Evolutionary conservation across 2,888 invertebrate species (phyloP), one percentile per base, ranked within the genome.

Genomic region (Diloba caeruleocephala): DNA sequence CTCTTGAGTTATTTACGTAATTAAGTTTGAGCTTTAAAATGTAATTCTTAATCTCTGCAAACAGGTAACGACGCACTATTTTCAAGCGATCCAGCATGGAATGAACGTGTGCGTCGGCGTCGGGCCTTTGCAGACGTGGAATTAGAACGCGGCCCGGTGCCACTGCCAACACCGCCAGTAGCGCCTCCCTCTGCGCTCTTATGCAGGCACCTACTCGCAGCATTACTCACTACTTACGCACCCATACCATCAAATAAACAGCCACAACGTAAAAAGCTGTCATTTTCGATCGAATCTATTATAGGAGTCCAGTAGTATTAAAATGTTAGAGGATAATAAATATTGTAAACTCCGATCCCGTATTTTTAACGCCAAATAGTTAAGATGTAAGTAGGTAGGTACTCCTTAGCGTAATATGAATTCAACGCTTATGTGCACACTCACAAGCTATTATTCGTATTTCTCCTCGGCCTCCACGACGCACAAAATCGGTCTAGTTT

Each of bases 241-340:
- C 89, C 89, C 0, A 23, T 80, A n/a, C 86, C 86, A 0, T 49
- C 80, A 1, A 51, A 56, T 14, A 49, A 50, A 12, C 84, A 76
- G 26, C 86, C 85, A 7, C 85, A 78, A 31, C 76, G 84, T 33
- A 85, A 87, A 12, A 94, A 94, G 69, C 81, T 95, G 25, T 94
- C 95, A 0, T 95, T 95, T 80, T 96, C 96, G 8, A 95, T 96
- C n/a, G 96, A 96, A 77, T 95, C 96, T n/a, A 95, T 96, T 57
- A 96, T 95, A 62, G 95, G 95, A n/a, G 92, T 94, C 23, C 93
- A 94, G 72, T 94, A 87, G 51, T 10, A 7, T 21, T 5, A 2
- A 21, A 21, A 21, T 21, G n/a, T n/a, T n/a, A 21, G 21, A 21
- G 19, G 19, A 54, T n/a, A n/a, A n/a, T n/a, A n/a, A n/a, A n/a